A percentile compares a stretch with the other conserved stretches of the same genome.
Conservation (phyloP, 2,113 vertebrate species). For the Coptodon bakossiorum region DNA sequence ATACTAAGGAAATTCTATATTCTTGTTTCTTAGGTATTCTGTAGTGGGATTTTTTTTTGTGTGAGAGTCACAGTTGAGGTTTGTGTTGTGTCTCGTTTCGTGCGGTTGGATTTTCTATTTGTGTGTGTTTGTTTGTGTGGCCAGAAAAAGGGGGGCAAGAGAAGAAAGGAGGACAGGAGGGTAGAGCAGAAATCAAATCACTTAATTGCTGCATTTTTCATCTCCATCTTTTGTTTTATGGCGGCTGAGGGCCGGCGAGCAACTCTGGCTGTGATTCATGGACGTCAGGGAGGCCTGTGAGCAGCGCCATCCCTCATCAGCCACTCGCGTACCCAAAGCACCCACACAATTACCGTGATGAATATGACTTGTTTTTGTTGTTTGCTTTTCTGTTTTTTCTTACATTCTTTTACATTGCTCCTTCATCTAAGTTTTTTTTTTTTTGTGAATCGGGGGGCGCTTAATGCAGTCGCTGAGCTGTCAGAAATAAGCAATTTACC, state of each 20-base stretch:
- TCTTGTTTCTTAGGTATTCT: neutral
- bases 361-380: constrained; percentile 97
- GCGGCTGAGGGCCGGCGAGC: constrained; percentile 90
- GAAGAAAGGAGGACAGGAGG: constrained; percentile 84
- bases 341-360: constrained; percentile 99
- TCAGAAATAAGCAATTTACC: constrained; percentile 56
- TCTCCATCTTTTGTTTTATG: constrained; percentile 99
- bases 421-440: constrained; percentile 1
- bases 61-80: neutral
- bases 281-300: constrained; percentile 86
- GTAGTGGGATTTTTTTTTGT: neutral
- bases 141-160: constrained; percentile 61
- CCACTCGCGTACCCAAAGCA: constrained; percentile 88
- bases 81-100: neutral
- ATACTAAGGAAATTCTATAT: constrained; percentile 42
- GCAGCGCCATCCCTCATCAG: constrained; percentile 98
- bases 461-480: constrained; percentile 79
- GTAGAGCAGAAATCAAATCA: constrained; percentile 97
- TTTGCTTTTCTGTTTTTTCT: constrained; percentile 43
- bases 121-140: constrained; percentile 25
- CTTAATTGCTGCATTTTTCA: constrained; percentile 99
- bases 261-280: constrained; percentile 97
- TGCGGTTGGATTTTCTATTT: neutral
- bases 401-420: constrained; percentile 48
- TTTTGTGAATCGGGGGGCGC: constrained; percentile 66